Evolutionary conservation across 2,888 invertebrate species (phyloP).

Genomic region (Lepidochrysops patricia): DNA sequence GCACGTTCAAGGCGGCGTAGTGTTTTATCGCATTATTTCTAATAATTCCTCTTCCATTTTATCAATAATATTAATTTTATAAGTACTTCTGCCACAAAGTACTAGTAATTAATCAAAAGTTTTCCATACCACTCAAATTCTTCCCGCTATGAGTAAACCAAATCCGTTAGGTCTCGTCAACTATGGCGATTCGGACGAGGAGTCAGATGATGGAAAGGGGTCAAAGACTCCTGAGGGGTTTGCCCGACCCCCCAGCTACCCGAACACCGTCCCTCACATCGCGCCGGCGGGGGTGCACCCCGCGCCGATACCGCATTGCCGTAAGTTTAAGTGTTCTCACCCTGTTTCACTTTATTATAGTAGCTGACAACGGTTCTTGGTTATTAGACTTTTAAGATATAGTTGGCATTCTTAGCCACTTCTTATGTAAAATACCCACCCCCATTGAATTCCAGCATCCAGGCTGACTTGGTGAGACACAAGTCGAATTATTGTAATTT

Average conservation of each 20-base stretch:
- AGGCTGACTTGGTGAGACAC: no score
- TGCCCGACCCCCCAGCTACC: constrained; percentile 11
- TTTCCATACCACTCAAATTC: not conserved
- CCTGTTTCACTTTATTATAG: not conserved
- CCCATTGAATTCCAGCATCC: no score
- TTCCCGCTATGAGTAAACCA: constrained; percentile 47
- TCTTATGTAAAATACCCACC: no score
- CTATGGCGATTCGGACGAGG: constrained; percentile 63
- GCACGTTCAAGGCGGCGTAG: not conserved
- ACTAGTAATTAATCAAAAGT: not conserved
- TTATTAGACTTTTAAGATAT: no score
- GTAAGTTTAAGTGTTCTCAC: constrained; percentile 36
- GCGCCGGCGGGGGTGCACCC: constrained; percentile 44
- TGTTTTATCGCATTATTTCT: not conserved
- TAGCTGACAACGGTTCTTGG: no score
- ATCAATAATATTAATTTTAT: no score
- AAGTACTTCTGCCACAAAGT: not conserved
- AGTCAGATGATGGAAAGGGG: constrained; percentile 39
- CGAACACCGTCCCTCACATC: constrained; percentile 20
- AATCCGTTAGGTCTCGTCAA: constrained; percentile 54
- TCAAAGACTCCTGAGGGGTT: constrained; percentile 17
- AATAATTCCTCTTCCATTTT: not conserved
- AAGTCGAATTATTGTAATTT: no score
- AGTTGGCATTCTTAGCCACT: no score
- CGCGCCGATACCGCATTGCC: constrained; percentile 58